Conservation (phyloP, 2,797 vertebrate genomes). For the Scomberomorus guttatus region DNA sequence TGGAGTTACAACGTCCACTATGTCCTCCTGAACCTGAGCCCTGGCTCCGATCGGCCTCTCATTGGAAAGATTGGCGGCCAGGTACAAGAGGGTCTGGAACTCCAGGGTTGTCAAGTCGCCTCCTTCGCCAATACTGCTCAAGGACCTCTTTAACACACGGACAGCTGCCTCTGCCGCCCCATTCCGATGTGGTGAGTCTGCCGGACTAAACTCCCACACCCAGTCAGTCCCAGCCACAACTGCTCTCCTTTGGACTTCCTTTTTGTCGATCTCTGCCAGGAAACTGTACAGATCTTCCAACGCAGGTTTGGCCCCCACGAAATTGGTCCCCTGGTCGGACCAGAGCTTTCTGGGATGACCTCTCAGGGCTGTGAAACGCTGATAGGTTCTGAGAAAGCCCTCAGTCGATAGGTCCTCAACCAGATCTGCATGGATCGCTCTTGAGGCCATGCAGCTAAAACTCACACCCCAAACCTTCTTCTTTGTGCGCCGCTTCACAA, state of each 20-base stretch:
- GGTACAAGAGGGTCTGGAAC: not conserved
- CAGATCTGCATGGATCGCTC: not conserved
- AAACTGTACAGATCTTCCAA: not conserved
- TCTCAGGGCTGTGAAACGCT: not conserved
- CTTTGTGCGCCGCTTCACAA: not conserved
- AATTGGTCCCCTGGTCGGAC: not conserved
- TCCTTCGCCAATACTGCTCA: not conserved
- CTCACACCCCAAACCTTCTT: not conserved
- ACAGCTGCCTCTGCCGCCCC: not conserved
- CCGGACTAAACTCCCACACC: not conserved
- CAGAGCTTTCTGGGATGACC: not conserved
- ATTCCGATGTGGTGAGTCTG: not conserved
- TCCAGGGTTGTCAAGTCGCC: not conserved
- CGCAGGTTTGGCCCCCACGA: not conserved
- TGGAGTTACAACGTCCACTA: not conserved
- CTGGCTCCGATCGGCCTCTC: not conserved
- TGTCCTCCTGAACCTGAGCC: not conserved
- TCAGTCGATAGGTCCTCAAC: conserved; percentile 1
- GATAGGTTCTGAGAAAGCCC: not conserved
- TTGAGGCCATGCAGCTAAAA: conserved; percentile 14
- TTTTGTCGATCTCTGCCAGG: not conserved
- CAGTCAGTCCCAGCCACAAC: not conserved
- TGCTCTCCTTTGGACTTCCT: not conserved
- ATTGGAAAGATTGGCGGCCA: not conserved
- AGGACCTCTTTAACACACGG: not conserved